Percentiles rank a stretch among this genome's conserved stretches.
Conservation (phyloP, 2,797 vertebrate genomes). For the Leuciscus waleckii region DNA sequence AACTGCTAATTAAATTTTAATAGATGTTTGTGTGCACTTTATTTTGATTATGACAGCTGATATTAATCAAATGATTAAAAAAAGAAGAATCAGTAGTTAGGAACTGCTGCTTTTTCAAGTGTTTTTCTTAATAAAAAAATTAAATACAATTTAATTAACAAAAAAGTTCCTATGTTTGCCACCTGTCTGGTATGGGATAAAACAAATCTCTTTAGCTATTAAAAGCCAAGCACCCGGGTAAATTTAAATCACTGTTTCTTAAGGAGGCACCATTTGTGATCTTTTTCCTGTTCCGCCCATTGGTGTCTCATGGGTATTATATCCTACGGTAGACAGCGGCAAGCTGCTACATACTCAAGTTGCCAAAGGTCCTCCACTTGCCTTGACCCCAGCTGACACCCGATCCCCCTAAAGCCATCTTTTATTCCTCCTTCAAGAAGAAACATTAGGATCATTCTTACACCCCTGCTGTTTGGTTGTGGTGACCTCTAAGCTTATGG, state of each 20-base stretch:
- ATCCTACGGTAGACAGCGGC: constrained; percentile 63
- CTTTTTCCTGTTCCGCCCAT: constrained; percentile 61
- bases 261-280: constrained; percentile 65
- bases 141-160: not conserved
- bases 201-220: constrained; percentile 37
- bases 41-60: not conserved
- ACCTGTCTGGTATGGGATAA: constrained; percentile 3
- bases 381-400: constrained; percentile 74
- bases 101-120: not conserved
- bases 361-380: constrained; percentile 72
- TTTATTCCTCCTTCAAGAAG: constrained; percentile 70
- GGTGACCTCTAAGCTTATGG: constrained; percentile 50
- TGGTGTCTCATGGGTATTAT: constrained; percentile 68
- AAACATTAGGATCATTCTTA: constrained; percentile 64
- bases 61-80: not conserved
- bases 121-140: not conserved
- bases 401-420: constrained; percentile 68
- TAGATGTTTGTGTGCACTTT: not conserved
- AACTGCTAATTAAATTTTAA: not conserved
- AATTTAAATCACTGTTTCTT: constrained; percentile 27
- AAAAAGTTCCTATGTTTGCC: not conserved
- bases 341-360: constrained; percentile 72
- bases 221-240: constrained; percentile 27
- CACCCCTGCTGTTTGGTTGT: constrained; percentile 40
- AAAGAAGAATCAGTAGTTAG: not conserved